Conservation (phyloP, 2,888 invertebrate species). For the Morpho achilles region DNA sequence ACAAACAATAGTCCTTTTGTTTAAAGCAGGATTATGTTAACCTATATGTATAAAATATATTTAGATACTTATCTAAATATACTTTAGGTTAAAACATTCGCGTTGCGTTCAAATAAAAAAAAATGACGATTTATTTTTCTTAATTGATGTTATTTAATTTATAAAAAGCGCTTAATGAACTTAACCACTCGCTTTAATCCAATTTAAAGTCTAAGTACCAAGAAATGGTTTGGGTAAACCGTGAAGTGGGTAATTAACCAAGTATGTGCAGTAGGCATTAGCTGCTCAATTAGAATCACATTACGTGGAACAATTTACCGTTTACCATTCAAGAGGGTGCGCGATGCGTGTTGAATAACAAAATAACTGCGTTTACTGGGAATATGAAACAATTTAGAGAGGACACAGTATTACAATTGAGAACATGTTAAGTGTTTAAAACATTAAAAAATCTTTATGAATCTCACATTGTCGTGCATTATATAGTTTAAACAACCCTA, state of each 20-base stretch:
- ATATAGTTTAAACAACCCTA: no score
- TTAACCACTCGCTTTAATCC: no score
- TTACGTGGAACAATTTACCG: slow-evolving; percentile 73
- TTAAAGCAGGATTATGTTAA: background rate
- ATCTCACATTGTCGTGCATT: no score
- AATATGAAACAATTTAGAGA: slow-evolving; percentile 2
- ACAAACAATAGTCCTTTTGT: slow-evolving; percentile 18
- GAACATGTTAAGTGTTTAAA: no score
- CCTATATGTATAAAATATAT: no score
- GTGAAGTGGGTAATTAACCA: slow-evolving; percentile 52
- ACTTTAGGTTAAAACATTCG: no score
- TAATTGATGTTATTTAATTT: no score
- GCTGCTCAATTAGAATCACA: slow-evolving; percentile 76
- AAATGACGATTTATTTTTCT: slow-evolving; percentile 3
- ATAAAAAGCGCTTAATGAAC: no score
- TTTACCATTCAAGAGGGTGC: slow-evolving; percentile 62
- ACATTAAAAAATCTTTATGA: no score
- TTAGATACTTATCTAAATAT: no score
- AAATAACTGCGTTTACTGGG: slow-evolving; percentile 43
- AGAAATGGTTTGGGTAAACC: slow-evolving; percentile 31
- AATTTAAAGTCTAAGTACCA: slow-evolving; percentile 7
- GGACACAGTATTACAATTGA: background rate
- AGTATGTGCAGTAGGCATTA: slow-evolving; percentile 67
- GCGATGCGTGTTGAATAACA: slow-evolving; percentile 55
- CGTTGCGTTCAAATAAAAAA: no score